Evolutionary conservation across 1,140 invertebrate genomes (phyloP), one percentile per base, ranked within the genome.

Genomic region (Nymphalis io): DNA sequence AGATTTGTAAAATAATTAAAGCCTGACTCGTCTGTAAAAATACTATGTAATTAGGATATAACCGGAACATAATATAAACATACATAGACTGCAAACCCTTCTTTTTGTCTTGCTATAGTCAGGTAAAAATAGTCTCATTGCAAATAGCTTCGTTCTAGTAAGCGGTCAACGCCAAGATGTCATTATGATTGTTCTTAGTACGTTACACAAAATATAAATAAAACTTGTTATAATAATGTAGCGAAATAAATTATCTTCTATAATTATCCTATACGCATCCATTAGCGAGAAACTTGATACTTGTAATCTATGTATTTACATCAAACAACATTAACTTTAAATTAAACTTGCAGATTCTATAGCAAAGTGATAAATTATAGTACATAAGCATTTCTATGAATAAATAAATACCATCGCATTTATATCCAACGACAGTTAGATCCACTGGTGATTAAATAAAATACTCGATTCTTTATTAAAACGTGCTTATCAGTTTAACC

Each of bases 271-370:
- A 57, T 27, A 39, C 16, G 48, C 38, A 53, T 63, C 68, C 60
- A 70, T 70, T 70, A 70, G 68, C 40, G 40, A 39, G 68, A 27
- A 70, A 69, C 68, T 40, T 15, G 68, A 70, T 64, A n/a, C 68
- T 70, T 64, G 59, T 70, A 59, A 70, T 70, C 60, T 59, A 38
- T 21, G 60, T 53, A 64, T 70, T 63, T 70, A 61, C 53, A 64
- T 59, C 38, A 53, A 42, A 39, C 13, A 16, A 27, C 39, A 59
- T 51, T 48, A 63, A 59, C n/a, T 59, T 53, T 59, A 38, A 51
- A 70, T 70, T 70, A 70, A 57, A 70, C 68, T 70, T 70, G 68
- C 68, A 70, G 60, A 70, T 70, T 27, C 58, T 64, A 60, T 48
- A 60, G 39, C 53, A 18, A 64, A 63, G 62, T 53, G 55, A 70